Conservation (phyloP, 2,888 invertebrate species). For the Drosophila fungiperda region DNA sequence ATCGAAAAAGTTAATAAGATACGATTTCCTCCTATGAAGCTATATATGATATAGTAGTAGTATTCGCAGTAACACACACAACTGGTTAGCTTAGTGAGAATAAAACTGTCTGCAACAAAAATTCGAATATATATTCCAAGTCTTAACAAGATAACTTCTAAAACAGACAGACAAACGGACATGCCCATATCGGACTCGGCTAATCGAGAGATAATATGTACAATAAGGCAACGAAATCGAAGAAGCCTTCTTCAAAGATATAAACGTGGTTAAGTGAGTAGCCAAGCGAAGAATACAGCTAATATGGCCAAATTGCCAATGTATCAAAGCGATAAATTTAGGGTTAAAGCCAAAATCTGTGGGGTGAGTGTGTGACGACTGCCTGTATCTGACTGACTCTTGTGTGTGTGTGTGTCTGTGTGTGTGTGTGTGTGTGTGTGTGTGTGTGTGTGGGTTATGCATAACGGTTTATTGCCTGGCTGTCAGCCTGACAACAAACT, state of each 20-base stretch:
- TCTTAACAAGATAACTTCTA: not conserved
- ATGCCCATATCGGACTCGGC: no score
- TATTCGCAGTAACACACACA: no score
- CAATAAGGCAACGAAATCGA: not conserved
- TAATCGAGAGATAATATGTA: not conserved
- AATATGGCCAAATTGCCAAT: slow-evolving; percentile 25
- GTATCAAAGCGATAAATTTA: slow-evolving; percentile 32
- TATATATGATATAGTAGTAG: no score
- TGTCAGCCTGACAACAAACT: slow-evolving; percentile 59
- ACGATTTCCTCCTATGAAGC: no score
- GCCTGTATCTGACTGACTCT: slow-evolving; percentile 42
- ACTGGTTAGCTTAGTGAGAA: no score
- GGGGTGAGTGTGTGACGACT: slow-evolving; percentile 50
- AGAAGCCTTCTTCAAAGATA: not conserved
- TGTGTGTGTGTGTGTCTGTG: not conserved
- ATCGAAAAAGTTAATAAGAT: no score
- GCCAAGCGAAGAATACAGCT: slow-evolving; percentile 24
- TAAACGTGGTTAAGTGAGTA: not conserved
- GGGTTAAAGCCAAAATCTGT: slow-evolving; percentile 45
- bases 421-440: slow-evolving; percentile 19
- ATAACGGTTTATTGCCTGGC: slow-evolving; percentile 69
- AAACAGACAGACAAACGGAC: no score
- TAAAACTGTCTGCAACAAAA: no score
- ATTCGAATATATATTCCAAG: not conserved
- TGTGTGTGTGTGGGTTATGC: slow-evolving; percentile 52